These are phyloP conservation scores for Craniophora ligustri DNA, from an alignment of 2,888 invertebrate genomes.

Conservation along the genomic window DNA sequence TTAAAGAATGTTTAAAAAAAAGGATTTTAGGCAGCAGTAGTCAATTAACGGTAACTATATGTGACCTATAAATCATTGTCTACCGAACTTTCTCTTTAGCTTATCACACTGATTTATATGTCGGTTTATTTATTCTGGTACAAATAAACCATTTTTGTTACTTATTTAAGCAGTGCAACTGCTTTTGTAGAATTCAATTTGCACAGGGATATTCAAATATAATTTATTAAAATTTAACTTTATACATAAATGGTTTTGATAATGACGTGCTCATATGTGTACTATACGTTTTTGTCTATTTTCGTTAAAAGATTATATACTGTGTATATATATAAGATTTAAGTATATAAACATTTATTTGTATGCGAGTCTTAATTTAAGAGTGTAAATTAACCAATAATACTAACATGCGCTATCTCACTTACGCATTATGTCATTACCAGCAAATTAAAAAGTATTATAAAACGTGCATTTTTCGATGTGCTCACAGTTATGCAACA, in stretches of 20 bases:
- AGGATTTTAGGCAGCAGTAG: too few species aligned
- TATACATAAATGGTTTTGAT: conserved; percentile 15
- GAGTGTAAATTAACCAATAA: conserved; percentile 25
- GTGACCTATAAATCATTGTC: too few species aligned
- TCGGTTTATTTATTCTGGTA: conserved; percentile 32
- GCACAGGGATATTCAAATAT: conserved; percentile 41
- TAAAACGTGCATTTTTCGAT: conserved; percentile 26
- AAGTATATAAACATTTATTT: conserved; percentile 35
- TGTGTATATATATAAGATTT: conserved; percentile 42
- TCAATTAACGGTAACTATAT: too few species aligned
- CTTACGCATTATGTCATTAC: conserved; percentile 10
- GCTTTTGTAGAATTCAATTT: conserved; percentile 26
- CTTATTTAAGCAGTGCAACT: conserved; percentile 32
- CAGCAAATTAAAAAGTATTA: conserved; percentile 25
- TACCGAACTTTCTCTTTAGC: neutral
- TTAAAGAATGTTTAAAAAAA: too few species aligned
- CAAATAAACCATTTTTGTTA: conserved; percentile 34
- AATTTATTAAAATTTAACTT: conserved; percentile 31
- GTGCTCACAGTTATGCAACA: neutral
- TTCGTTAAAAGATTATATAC: conserved; percentile 36
- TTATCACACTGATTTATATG: neutral
- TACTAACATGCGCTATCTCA: conserved; percentile 19
- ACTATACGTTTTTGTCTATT: conserved; percentile 14
- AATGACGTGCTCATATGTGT: conserved; percentile 28
- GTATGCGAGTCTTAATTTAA: conserved; percentile 43